Percentiles rank a stretch among this genome's conserved stretches.
phyloP scores from a whole-genome alignment of 2,888 invertebrate species.

The Alviniconcha strummeri region DNA sequence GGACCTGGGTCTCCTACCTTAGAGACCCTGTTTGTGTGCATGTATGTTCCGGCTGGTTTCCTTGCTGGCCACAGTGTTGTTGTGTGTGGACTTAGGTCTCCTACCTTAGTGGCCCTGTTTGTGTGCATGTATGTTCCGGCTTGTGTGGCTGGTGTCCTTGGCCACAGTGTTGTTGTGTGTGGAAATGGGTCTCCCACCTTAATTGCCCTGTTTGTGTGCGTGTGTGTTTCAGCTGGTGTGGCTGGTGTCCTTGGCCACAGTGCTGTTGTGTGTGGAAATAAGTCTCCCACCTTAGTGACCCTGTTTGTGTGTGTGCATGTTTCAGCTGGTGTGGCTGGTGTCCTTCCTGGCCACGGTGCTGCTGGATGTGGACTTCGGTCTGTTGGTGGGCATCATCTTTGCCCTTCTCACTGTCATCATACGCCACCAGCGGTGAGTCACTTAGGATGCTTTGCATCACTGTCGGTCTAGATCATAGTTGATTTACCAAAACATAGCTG shows the following conservation, averaged over 20 bases:
- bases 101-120: neutral
- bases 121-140: neutral
- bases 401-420: slow-evolving; percentile 85
- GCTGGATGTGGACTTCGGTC: slow-evolving; percentile 88
- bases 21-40: neutral
- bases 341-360: slow-evolving; percentile 85
- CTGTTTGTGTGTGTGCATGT: neutral
- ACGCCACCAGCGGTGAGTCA: slow-evolving; percentile 75
- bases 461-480: neutral
- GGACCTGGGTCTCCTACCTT: no score
- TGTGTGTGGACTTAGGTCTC: no score
- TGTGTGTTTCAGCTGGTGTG: slow-evolving; percentile 75
- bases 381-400: slow-evolving; percentile 84
- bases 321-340: slow-evolving; percentile 79
- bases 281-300: slow-evolving; percentile 77
- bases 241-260: slow-evolving; percentile 85
- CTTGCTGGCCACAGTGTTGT: slow-evolving; percentile 5
- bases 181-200: no score
- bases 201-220: neutral
- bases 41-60: neutral
- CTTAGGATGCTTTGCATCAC: neutral
- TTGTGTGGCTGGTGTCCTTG: slow-evolving; percentile 13
- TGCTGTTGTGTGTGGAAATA: slow-evolving; percentile 86
- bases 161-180: slow-evolving; percentile 1
- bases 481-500: neutral